Conservation (phyloP, 2,113 vertebrate species). For the Pluvianellus socialis region DNA sequence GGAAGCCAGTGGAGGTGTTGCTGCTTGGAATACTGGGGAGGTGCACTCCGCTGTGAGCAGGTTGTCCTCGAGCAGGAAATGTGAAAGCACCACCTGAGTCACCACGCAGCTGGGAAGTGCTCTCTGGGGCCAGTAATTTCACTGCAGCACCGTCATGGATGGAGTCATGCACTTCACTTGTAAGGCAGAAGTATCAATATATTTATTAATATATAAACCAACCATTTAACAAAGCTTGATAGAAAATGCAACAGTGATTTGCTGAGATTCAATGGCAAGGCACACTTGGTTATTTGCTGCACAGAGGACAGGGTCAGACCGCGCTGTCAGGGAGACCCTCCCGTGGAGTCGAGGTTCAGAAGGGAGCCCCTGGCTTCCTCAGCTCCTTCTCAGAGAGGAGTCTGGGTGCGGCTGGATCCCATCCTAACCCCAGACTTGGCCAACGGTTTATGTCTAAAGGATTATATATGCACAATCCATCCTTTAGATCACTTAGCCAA, state of each 20-base stretch:
- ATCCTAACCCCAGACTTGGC: background rate
- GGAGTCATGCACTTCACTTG: background rate
- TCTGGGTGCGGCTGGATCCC: background rate
- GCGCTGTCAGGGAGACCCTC: background rate
- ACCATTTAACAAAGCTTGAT: background rate
- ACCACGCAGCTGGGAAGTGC: accelerated
- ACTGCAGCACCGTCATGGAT: background rate
- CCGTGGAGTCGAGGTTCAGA: background rate
- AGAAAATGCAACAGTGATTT: background rate
- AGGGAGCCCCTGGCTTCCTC: background rate
- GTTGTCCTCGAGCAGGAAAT: background rate
- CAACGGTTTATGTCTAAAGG: background rate
- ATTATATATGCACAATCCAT: background rate
- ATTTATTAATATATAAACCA: background rate
- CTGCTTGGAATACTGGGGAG: background rate
- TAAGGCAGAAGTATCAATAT: background rate
- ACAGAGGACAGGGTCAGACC: background rate
- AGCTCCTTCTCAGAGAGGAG: background rate
- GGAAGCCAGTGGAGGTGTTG: background rate
- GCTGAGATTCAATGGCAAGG: background rate
- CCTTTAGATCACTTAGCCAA: background rate
- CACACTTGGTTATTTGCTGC: background rate
- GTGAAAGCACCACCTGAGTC: background rate
- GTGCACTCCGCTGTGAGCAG: accelerated
- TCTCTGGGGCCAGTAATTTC: background rate